Evolutionary conservation across 2,113 vertebrate species (phyloP).

Genomic region (Thamnaconus septentrionalis): DNA sequence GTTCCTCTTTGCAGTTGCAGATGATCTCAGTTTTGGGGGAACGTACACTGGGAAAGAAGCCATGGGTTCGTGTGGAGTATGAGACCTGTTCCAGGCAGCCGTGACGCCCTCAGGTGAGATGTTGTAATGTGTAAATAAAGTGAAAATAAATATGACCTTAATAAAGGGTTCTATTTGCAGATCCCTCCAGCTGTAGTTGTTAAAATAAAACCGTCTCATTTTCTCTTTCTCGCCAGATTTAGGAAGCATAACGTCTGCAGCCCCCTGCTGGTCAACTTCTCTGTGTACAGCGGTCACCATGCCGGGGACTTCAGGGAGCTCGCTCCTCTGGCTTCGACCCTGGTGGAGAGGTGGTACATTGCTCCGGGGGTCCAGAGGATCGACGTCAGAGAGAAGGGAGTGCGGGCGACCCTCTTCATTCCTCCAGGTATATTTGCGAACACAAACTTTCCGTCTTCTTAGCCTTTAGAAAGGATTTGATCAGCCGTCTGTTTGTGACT

Average conservation of each 20-base stretch:
- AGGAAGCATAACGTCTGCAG: conserved; percentile 63
- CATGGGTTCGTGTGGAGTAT: conserved; percentile 79
- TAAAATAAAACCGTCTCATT: background rate
- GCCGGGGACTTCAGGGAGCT: conserved; percentile 50
- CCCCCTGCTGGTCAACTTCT: conserved; percentile 68
- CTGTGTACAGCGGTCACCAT: conserved; percentile 57
- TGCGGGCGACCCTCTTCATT: conserved; percentile 69
- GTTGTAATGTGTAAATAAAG: too few species aligned
- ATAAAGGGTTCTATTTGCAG: too few species aligned
- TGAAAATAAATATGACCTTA: too few species aligned
- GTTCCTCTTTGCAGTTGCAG: conserved; percentile 48
- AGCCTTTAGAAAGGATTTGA: background rate
- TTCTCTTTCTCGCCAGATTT: conserved; percentile 51
- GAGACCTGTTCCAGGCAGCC: conserved; percentile 68
- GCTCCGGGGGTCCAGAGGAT: conserved; percentile 71
- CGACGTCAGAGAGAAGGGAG: conserved; percentile 38
- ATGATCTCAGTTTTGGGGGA: conserved; percentile 68
- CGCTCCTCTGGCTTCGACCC: conserved; percentile 41
- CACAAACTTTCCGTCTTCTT: too few species aligned
- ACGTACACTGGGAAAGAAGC: conserved; percentile 70
- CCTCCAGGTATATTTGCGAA: conserved; percentile 65
- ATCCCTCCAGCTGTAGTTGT: too few species aligned
- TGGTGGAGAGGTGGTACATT: conserved; percentile 75
- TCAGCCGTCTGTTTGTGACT: background rate
- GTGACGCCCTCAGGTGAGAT: conserved; percentile 64